These are phyloP conservation scores for Gracilinanus agilis DNA, from an alignment of 2,113 vertebrate species.

Conservation along the genomic window DNA sequence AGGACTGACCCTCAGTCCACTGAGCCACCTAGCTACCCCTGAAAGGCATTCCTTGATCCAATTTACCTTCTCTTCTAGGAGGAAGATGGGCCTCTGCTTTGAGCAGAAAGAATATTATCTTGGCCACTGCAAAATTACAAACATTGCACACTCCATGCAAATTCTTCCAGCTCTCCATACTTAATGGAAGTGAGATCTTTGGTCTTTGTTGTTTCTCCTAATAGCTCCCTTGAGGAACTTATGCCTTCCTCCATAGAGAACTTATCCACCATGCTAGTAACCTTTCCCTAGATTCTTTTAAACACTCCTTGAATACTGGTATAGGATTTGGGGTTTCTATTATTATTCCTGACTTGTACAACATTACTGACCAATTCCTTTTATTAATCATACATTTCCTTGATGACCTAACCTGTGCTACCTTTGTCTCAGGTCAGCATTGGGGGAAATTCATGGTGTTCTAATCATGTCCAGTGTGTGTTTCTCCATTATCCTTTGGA, in stretches of 20 bases:
- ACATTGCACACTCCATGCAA: neutral
- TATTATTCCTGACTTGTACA: neutral
- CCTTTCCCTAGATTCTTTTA: neutral
- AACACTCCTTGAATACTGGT: neutral
- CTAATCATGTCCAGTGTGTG: neutral
- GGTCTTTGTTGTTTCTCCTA: neutral
- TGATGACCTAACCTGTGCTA: neutral
- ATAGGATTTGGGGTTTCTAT: neutral
- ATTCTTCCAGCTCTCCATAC: neutral
- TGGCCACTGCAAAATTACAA: too few relatives aligned
- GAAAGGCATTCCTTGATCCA: neutral
- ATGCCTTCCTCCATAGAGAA: neutral
- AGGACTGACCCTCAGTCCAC: too few relatives aligned
- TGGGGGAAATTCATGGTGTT: neutral
- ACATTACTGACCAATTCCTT: neutral
- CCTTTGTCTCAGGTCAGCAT: neutral
- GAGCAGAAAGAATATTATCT: neutral
- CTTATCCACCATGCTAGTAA: neutral
- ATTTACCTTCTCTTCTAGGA: neutral
- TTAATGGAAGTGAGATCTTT: neutral
- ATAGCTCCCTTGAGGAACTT: neutral
- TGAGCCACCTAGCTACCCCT: too few relatives aligned
- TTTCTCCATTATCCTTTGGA: neutral
- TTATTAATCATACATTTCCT: neutral
- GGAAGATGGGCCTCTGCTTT: neutral